These are phyloP conservation scores for Ptychochromis oligacanthus DNA, from an alignment of 2,113 vertebrate species.

Conservation along the genomic window DNA sequence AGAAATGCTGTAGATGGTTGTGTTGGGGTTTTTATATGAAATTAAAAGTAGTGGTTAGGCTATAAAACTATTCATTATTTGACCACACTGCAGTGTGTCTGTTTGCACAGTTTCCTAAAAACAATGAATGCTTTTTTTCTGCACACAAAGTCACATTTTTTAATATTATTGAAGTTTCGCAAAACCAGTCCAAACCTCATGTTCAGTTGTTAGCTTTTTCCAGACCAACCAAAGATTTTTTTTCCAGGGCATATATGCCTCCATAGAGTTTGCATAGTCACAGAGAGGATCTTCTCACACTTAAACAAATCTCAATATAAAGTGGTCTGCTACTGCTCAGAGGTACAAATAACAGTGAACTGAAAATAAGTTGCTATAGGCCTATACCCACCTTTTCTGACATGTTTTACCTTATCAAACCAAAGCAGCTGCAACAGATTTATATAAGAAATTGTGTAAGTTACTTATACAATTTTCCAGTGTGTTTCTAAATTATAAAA, in stretches of 20 bases:
- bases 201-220: background rate
- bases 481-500: no score
- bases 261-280: background rate
- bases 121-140: background rate
- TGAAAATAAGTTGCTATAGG: no score
- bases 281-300: no score
- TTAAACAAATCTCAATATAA: no score
- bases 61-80: constrained; percentile 26
- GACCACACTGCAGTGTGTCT: background rate
- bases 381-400: no score
- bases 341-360: no score
- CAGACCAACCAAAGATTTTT: background rate
- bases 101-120: constrained; percentile 4
- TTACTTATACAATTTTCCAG: no score
- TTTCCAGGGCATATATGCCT: background rate
- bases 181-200: no score
- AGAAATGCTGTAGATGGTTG: background rate
- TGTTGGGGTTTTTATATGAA: constrained; percentile 30
- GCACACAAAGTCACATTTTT: background rate
- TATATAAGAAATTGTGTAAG: no score
- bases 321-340: no score
- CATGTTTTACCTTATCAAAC: no score
- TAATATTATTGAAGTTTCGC: background rate
- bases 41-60: constrained; percentile 21
- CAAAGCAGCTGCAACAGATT: no score